These are phyloP conservation scores for Esperia sulphurella DNA, from an alignment of 2,888 invertebrate genomes.

Conservation along the genomic window DNA sequence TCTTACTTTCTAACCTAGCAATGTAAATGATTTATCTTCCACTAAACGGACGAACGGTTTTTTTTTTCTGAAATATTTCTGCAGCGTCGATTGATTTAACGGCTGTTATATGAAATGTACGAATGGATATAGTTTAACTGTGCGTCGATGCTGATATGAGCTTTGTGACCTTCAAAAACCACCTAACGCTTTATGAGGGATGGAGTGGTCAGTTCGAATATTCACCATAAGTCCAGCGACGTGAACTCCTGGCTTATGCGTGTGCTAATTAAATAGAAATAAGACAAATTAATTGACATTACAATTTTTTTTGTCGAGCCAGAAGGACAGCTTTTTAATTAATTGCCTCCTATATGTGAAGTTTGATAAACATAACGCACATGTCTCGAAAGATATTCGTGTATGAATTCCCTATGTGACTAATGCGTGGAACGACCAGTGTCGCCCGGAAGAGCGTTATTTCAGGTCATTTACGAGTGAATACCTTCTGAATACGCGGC, in stretches of 20 bases:
- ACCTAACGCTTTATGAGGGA: neutral
- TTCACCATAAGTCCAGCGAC: neutral
- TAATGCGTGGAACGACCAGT: slow-evolving; percentile 7
- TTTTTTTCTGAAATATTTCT: neutral
- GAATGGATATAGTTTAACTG: neutral
- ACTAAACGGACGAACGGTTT: neutral
- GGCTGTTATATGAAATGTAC: neutral
- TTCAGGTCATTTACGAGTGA: slow-evolving; percentile 48
- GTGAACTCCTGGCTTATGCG: too few relatives aligned
- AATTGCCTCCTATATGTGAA: too few relatives aligned
- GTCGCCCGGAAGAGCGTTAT: slow-evolving; percentile 48
- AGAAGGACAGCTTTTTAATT: too few relatives aligned
- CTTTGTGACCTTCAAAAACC: slow-evolving; percentile 4
- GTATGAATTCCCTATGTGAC: neutral
- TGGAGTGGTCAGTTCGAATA: neutral
- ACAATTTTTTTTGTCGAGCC: too few relatives aligned
- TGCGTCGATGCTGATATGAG: slow-evolving; percentile 15
- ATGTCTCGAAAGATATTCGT: neutral
- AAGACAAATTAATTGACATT: too few relatives aligned
- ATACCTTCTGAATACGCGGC: slow-evolving; percentile 32
- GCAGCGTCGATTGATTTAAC: neutral
- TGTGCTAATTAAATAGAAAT: too few relatives aligned
- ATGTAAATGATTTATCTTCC: neutral
- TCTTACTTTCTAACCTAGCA: neutral
- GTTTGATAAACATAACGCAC: too few relatives aligned